These are phyloP conservation scores for Andrena dorsata DNA, from an alignment of 2,888 invertebrate species.

Conservation along the genomic window DNA sequence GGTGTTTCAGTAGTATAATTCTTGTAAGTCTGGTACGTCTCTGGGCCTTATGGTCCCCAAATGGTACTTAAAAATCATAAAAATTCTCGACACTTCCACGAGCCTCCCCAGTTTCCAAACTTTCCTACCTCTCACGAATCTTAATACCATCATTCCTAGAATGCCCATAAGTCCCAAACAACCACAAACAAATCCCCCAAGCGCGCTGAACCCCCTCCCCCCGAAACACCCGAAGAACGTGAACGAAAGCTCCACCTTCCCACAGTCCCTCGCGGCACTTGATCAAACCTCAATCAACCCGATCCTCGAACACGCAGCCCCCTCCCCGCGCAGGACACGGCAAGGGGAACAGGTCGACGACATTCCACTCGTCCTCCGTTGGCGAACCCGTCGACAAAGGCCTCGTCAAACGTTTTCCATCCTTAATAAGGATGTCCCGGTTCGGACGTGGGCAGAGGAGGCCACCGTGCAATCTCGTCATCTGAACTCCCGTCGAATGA, in stretches of 20 bases:
- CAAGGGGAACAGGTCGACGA: background rate
- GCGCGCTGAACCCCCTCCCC: too few species aligned
- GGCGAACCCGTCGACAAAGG: constrained; percentile 13
- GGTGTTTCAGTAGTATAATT: too few species aligned
- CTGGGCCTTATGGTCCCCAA: too few species aligned
- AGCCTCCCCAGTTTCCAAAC: too few species aligned
- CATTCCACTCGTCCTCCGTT: background rate
- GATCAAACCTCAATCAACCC: background rate
- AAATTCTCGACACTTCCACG: too few species aligned
- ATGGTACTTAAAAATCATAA: too few species aligned
- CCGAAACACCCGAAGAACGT: background rate
- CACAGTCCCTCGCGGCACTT: background rate
- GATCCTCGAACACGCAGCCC: too few species aligned
- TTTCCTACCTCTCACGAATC: too few species aligned
- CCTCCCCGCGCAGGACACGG: background rate
- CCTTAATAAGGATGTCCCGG: constrained; percentile 74
- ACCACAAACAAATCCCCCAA: too few species aligned
- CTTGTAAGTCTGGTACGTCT: too few species aligned
- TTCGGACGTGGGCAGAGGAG: constrained; percentile 19
- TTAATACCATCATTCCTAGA: too few species aligned
- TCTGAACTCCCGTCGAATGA: constrained; percentile 72
- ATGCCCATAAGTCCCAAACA: too few species aligned
- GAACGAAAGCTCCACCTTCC: background rate
- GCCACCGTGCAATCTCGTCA: constrained; percentile 65
- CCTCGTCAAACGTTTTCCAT: constrained; percentile 54